A percentile compares a stretch with the other conserved stretches of the same genome.
Evolutionary conservation across 2,888 invertebrate species (phyloP).

Genomic region (Agrotis segetum): DNA sequence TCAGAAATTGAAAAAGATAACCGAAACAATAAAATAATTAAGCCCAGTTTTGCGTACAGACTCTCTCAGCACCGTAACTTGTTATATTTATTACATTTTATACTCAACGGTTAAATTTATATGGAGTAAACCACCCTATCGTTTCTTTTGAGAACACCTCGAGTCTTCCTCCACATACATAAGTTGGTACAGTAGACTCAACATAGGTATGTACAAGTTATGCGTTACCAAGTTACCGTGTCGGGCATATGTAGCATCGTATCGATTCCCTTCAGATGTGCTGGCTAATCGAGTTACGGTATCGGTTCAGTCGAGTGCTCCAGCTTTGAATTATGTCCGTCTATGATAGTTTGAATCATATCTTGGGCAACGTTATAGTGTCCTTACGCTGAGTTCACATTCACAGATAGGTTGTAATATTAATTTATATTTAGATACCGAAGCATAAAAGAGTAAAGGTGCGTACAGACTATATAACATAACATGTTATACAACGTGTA

Average conservation of each 20-base stretch:
- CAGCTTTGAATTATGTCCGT: slow-evolving; percentile 56
- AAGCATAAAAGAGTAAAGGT: too few relatives aligned
- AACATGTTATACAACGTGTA: too few relatives aligned
- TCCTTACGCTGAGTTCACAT: slow-evolving; percentile 2
- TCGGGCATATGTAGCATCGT: slow-evolving; percentile 39
- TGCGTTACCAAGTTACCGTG: slow-evolving; percentile 20
- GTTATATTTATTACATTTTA: too few relatives aligned
- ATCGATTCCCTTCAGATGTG: slow-evolving; percentile 66
- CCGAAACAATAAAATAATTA: too few relatives aligned
- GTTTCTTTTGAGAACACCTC: too few relatives aligned
- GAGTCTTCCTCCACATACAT: not conserved
- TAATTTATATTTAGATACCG: too few relatives aligned
- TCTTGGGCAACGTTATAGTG: slow-evolving; percentile 35
- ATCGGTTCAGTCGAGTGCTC: slow-evolving; percentile 60
- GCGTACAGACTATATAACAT: too few relatives aligned
- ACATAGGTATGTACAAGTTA: not conserved
- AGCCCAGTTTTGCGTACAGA: too few relatives aligned
- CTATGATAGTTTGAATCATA: slow-evolving; percentile 45
- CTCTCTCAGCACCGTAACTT: too few relatives aligned
- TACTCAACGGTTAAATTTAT: too few relatives aligned
- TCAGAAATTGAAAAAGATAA: too few relatives aligned
- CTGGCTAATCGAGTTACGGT: slow-evolving; percentile 68
- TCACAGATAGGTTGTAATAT: not conserved
- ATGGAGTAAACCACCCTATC: too few relatives aligned
- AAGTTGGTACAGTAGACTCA: not conserved